Evolutionary conservation across 2,888 invertebrate genomes (phyloP).

Genomic region (Melanchra persicariae): DNA sequence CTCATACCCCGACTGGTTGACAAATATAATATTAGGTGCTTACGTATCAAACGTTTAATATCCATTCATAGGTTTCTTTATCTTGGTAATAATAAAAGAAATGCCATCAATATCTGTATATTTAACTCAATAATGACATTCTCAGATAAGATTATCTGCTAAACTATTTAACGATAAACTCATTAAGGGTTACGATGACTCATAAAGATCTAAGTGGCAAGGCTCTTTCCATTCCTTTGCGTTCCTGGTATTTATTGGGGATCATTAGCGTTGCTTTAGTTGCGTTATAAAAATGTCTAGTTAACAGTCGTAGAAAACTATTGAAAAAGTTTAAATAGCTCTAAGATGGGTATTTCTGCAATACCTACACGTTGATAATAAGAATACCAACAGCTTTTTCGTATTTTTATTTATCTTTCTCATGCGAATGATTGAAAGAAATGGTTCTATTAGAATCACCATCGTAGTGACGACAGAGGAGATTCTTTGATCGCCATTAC

Average conservation of each 20-base stretch:
- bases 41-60: too few species aligned
- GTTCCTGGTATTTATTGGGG: constrained; percentile 25
- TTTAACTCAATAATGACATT: constrained; percentile 4
- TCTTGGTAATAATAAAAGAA: constrained; percentile 7
- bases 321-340: neutral
- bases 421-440: neutral
- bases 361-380: neutral
- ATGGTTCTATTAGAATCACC: too few species aligned
- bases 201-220: constrained; percentile 28
- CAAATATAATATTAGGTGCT: too few species aligned
- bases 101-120: neutral
- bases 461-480: too few species aligned
- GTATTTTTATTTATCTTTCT: neutral
- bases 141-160: constrained; percentile 29
- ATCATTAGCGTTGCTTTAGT: constrained; percentile 26
- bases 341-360: neutral
- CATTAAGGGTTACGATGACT: constrained; percentile 17
- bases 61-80: too few species aligned
- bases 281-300: constrained; percentile 20
- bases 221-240: neutral
- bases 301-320: neutral
- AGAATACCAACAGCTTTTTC: neutral
- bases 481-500: too few species aligned
- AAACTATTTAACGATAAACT: constrained; percentile 34
- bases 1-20: too few species aligned